Percentiles rank a stretch among this genome's conserved stretches.
These are phyloP conservation scores for Syngnathoides biaculeatus DNA, from an alignment of 2,113 vertebrate genomes.

Conservation along the genomic window DNA sequence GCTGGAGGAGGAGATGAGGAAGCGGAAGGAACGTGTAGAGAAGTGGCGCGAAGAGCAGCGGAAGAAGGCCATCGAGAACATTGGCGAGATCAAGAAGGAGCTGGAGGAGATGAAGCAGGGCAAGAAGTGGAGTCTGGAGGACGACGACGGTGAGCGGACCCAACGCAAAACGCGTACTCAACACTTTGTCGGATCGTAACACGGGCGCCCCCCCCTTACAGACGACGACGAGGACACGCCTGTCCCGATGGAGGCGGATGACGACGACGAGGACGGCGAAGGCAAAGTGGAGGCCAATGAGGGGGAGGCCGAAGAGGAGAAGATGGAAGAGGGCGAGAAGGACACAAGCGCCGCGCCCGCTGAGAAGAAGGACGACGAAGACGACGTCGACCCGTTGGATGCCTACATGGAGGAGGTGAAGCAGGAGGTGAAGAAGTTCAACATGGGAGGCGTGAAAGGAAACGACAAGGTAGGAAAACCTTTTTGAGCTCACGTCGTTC, in stretches of 20 bases:
- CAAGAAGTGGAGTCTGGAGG: slow-evolving; percentile 98
- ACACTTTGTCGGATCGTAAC: neutral
- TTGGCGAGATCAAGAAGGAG: slow-evolving; percentile 94
- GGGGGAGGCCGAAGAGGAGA: slow-evolving; percentile 79
- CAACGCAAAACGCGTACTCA: no score
- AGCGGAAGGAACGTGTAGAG: slow-evolving; percentile 96
- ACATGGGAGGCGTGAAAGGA: slow-evolving; percentile 90
- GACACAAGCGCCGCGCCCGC: slow-evolving; percentile 71
- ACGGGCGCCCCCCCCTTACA: slow-evolving; percentile 25
- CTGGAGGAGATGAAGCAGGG: slow-evolving; percentile 98
- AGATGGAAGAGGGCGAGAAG: slow-evolving; percentile 77
- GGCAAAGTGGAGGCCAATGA: slow-evolving; percentile 76
- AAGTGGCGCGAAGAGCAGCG: slow-evolving; percentile 98
- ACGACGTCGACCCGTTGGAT: slow-evolving; percentile 92
- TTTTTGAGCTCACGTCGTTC: neutral
- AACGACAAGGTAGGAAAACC: slow-evolving; percentile 85
- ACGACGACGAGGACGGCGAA: slow-evolving; percentile 74
- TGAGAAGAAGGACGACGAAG: slow-evolving; percentile 71
- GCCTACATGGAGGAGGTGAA: slow-evolving; percentile 99
- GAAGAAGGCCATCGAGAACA: slow-evolving; percentile 96
- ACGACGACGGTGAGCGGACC: slow-evolving; percentile 85
- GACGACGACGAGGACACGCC: slow-evolving; percentile 73
- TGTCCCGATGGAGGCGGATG: slow-evolving; percentile 72
- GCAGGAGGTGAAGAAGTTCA: slow-evolving; percentile 98
- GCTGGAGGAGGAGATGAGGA: slow-evolving; percentile 98